Evolutionary conservation across 2,797 vertebrate species (phyloP).

Genomic region (Falco berigora): DNA sequence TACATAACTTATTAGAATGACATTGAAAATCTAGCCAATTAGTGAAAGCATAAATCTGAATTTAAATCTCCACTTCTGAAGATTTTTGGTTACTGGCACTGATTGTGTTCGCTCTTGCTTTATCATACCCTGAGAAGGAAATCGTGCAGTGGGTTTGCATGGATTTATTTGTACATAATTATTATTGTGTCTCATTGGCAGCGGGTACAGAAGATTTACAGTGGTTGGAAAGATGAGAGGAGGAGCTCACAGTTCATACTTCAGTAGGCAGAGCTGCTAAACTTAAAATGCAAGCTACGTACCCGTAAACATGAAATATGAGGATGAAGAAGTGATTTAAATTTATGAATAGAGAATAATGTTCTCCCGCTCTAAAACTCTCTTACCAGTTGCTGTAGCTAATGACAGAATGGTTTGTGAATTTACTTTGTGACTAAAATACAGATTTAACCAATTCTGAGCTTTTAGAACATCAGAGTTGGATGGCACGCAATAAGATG

Average conservation of each 20-base stretch:
- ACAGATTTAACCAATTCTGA: background rate
- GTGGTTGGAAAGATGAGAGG: background rate
- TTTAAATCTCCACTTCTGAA: background rate
- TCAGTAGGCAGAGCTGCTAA: background rate
- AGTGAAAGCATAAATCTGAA: background rate
- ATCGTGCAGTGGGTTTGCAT: background rate
- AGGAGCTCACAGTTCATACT: background rate
- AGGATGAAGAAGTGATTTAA: background rate
- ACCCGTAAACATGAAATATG: background rate
- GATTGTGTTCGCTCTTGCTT: background rate
- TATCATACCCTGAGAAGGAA: background rate
- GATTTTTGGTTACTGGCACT: background rate
- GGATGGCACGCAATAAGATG: background rate
- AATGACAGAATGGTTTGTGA: background rate
- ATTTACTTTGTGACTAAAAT: constrained; percentile 36
- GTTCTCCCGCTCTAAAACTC: background rate
- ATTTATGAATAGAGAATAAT: constrained; percentile 33
- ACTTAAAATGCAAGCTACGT: background rate
- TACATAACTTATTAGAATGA: background rate
- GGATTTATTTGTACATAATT: background rate
- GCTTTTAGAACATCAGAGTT: background rate
- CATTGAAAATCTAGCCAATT: background rate
- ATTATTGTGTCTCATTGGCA: background rate
- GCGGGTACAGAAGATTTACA: background rate
- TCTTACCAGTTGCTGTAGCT: background rate